phyloP scores from a whole-genome alignment of 2,888 invertebrate genomes.

The Lochmaea crataegi region DNA sequence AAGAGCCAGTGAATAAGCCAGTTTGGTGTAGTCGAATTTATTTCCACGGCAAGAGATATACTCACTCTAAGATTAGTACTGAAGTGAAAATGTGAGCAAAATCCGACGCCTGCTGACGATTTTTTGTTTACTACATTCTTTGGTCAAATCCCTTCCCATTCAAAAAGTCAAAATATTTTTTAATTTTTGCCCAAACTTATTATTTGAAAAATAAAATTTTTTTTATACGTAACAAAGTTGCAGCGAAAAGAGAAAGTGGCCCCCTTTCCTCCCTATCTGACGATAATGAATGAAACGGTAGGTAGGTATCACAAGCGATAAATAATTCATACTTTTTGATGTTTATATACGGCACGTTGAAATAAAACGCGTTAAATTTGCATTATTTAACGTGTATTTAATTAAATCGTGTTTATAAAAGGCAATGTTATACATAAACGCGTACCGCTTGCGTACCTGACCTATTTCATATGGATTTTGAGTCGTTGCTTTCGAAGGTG shows the following conservation, averaged over 20 bases:
- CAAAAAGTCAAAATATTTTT: too few relatives aligned
- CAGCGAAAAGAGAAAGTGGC: not conserved
- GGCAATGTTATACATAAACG: slow-evolving; percentile 1
- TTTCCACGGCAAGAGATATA: too few relatives aligned
- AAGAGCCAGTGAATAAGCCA: too few relatives aligned
- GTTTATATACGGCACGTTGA: slow-evolving; percentile 7
- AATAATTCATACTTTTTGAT: slow-evolving; percentile 16
- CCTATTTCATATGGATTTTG: slow-evolving; percentile 13
- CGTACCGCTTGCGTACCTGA: slow-evolving; percentile 16
- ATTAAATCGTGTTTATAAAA: slow-evolving; percentile 12
- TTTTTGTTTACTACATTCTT: too few relatives aligned
- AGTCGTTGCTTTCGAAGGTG: slow-evolving; percentile 24
- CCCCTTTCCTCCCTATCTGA: not conserved
- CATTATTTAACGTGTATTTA: slow-evolving; percentile 7
- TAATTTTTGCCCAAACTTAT: too few relatives aligned
- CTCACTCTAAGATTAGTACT: too few relatives aligned
- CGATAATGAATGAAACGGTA: slow-evolving; percentile 8
- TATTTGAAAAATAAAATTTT: not conserved
- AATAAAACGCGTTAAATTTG: slow-evolving; percentile 10
- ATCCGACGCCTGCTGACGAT: too few relatives aligned
- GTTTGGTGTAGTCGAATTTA: too few relatives aligned
- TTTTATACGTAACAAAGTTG: not conserved
- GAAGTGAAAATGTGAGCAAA: too few relatives aligned
- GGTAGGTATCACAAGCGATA: slow-evolving; percentile 4
- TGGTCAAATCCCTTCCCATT: too few relatives aligned